Conservation (phyloP, 2,113 vertebrate species). For the Cepphus grylle region DNA sequence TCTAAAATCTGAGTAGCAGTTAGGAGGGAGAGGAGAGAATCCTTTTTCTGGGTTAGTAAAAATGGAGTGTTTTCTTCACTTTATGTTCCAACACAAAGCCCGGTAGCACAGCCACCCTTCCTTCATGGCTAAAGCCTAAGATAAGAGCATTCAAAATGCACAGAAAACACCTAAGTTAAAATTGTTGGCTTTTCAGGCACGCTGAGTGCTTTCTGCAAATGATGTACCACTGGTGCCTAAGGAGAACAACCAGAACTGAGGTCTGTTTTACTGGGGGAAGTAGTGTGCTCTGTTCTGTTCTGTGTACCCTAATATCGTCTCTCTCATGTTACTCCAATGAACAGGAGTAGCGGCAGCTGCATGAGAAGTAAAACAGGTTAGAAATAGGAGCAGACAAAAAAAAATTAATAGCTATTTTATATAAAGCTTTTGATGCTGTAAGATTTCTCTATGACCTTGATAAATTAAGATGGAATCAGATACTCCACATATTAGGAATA, state of each 20-base stretch:
- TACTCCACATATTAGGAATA: not conserved
- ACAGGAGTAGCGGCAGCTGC: not conserved
- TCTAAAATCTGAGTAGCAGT: slow-evolving; percentile 37
- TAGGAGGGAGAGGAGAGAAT: slow-evolving; percentile 5
- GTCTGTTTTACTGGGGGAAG: not conserved
- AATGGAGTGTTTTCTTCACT: not conserved
- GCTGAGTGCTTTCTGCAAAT: not conserved
- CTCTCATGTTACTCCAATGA: not conserved
- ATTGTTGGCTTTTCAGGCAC: not conserved
- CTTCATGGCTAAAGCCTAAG: not conserved
- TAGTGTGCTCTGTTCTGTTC: not conserved
- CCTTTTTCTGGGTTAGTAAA: not conserved
- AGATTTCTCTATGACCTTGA: not conserved
- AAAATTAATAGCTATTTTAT: not conserved
- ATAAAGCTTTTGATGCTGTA: not conserved
- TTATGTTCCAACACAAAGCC: not conserved
- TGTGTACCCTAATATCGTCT: fast-evolving
- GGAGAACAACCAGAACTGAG: not conserved
- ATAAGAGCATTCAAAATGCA: not conserved
- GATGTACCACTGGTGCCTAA: not conserved
- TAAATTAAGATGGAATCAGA: not conserved
- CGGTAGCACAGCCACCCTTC: not conserved
- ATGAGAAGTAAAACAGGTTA: not conserved
- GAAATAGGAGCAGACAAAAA: not conserved
- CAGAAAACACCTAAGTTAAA: not conserved